Evolutionary conservation across 2,797 vertebrate species (phyloP).

Genomic region (Rallus crepitans): DNA sequence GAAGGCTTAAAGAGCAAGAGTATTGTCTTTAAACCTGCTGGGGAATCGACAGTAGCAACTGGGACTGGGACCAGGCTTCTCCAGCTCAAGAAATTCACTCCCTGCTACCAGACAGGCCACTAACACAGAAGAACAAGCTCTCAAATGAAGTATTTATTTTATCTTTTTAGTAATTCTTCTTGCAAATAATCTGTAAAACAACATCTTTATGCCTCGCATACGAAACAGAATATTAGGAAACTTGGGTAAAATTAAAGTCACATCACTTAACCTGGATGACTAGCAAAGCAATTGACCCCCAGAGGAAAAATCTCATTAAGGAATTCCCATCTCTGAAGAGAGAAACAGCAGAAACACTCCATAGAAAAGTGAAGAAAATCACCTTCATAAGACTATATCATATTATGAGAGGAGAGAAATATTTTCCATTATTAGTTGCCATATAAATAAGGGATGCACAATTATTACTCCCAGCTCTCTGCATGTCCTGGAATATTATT

Average conservation of each 20-base stretch:
- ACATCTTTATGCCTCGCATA: background rate
- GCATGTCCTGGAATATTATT: background rate
- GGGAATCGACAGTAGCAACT: background rate
- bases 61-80: background rate
- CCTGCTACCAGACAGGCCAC: background rate
- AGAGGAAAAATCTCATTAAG: background rate
- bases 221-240: background rate
- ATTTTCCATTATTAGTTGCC: conserved; percentile 15
- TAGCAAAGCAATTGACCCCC: background rate
- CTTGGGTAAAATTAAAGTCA: background rate
- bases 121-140: background rate
- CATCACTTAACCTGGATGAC: background rate
- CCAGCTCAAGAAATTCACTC: rapidly evolving
- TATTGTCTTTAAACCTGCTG: background rate
- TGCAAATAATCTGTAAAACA: conserved; percentile 31
- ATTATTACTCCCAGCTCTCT: conserved; percentile 21
- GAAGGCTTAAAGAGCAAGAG: background rate
- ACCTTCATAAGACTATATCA: background rate
- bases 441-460: conserved; percentile 52
- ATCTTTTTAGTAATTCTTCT: background rate
- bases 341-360: background rate
- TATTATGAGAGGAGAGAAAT: background rate
- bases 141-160: conserved; percentile 2
- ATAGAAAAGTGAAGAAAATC: background rate
- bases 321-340: background rate